Conservation (phyloP, 2,797 vertebrate genomes). For the Neostethus bicornis region DNA sequence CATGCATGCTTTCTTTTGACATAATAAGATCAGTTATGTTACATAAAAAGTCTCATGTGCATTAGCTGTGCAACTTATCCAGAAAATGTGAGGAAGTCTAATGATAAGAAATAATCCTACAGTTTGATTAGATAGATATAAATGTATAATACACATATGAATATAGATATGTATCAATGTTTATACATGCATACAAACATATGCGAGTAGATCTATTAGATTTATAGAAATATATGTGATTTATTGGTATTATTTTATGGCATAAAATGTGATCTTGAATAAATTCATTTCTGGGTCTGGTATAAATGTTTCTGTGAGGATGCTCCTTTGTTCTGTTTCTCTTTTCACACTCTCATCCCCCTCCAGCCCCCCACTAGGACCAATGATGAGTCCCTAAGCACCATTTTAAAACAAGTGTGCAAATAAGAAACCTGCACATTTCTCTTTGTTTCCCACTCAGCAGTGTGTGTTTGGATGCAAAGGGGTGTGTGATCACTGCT, state of each 20-base stretch:
- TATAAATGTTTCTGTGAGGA: conserved; percentile 1
- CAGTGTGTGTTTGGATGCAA: conserved; percentile 34
- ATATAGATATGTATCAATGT: no score
- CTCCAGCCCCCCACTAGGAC: conserved; percentile 6
- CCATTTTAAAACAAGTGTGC: conserved; percentile 40
- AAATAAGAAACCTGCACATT: conserved; percentile 21
- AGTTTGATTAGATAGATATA: no score
- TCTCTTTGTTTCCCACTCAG: conserved; percentile 32
- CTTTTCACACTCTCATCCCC: conserved; percentile 1
- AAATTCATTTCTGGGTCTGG: neutral
- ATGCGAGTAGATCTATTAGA: no score
- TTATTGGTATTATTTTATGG: neutral
- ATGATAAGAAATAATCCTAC: neutral
- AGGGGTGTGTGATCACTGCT: neutral
- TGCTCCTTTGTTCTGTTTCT: conserved; percentile 9
- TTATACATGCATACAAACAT: no score
- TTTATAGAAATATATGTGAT: no score
- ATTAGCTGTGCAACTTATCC: conserved; percentile 59
- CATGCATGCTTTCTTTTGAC: conserved; percentile 60
- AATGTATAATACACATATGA: no score
- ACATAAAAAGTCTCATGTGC: conserved; percentile 73
- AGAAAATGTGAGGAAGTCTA: conserved; percentile 27
- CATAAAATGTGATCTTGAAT: neutral
- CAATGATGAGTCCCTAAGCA: conserved; percentile 17
- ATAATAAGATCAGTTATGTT: conserved; percentile 68